Evolutionary conservation across 1,140 invertebrate genomes (phyloP).

Genomic region (Mamestra configurata): DNA sequence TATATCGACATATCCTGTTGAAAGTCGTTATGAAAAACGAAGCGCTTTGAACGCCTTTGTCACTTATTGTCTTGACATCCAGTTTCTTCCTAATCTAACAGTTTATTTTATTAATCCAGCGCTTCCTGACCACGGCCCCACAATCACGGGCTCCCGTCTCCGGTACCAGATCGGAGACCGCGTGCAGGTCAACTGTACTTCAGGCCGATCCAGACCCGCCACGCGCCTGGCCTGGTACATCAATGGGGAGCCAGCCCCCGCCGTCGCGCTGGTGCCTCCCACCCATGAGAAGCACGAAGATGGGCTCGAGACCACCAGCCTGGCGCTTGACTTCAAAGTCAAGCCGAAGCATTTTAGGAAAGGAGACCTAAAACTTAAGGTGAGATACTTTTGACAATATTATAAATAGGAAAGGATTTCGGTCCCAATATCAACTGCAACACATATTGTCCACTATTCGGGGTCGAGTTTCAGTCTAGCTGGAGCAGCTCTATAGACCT

Average conservation of each 20-base stretch:
- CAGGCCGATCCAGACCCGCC: constrained; percentile 93
- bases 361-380: constrained; percentile 95
- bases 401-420: no score
- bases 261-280: constrained; percentile 75
- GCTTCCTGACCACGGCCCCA: constrained; percentile 94
- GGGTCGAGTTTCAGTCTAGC: no score
- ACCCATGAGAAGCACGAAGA: constrained; percentile 81
- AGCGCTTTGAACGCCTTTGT: no score
- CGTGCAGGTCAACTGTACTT: constrained; percentile 95
- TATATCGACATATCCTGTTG: no score
- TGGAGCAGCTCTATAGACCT: no score
- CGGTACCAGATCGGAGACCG: constrained; percentile 94
- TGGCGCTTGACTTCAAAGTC: constrained; percentile 93
- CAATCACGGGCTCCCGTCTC: constrained; percentile 93
- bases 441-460: no score
- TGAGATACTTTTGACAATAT: no score
- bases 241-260: constrained; percentile 93
- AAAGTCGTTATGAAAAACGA: no score
- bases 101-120: constrained; percentile 87
- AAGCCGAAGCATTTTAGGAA: constrained; percentile 92
- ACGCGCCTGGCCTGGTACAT: constrained; percentile 95
- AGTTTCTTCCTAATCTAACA: neutral
- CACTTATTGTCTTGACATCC: no score
- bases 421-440: no score
- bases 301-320: constrained; percentile 91